These are phyloP conservation scores for Morus bassanus DNA, from an alignment of 2,797 vertebrate species.

Conservation along the genomic window DNA sequence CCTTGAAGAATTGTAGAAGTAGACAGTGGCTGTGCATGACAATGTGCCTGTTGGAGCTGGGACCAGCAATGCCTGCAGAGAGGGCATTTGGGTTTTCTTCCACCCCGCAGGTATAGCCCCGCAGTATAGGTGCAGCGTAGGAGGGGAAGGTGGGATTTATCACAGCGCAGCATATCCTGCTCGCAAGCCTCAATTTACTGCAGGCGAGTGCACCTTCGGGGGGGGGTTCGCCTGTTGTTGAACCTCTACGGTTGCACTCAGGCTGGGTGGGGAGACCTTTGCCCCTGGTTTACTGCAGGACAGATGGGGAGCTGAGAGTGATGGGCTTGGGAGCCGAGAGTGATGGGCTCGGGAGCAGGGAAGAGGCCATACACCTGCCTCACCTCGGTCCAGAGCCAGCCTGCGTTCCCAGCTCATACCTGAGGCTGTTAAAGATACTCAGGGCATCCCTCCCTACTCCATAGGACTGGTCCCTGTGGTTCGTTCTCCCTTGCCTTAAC, in stretches of 20 bases:
- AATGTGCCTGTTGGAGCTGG: background rate
- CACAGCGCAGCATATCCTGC: background rate
- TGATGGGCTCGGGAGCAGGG: fast-evolving
- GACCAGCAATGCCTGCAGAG: background rate
- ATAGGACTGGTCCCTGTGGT: background rate
- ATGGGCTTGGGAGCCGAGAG: background rate
- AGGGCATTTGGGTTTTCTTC: background rate
- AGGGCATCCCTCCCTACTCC: background rate
- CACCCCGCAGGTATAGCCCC: background rate
- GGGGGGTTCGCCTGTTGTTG: background rate
- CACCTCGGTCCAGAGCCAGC: background rate
- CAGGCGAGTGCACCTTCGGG: background rate
- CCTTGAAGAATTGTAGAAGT: background rate
- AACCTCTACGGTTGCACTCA: background rate
- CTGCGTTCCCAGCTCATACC: fast-evolving
- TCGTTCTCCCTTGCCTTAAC: background rate
- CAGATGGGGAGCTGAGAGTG: fast-evolving
- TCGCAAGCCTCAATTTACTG: background rate
- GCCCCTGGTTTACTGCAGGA: background rate
- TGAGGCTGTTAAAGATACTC: background rate
- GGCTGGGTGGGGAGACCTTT: background rate
- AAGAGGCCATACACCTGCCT: background rate
- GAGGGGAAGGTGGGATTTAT: background rate
- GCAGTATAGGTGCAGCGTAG: background rate
- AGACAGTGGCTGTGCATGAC: background rate